Conservation (phyloP, 64 coral and sea anemone genomes). For the Montipora efflorescens region DNA sequence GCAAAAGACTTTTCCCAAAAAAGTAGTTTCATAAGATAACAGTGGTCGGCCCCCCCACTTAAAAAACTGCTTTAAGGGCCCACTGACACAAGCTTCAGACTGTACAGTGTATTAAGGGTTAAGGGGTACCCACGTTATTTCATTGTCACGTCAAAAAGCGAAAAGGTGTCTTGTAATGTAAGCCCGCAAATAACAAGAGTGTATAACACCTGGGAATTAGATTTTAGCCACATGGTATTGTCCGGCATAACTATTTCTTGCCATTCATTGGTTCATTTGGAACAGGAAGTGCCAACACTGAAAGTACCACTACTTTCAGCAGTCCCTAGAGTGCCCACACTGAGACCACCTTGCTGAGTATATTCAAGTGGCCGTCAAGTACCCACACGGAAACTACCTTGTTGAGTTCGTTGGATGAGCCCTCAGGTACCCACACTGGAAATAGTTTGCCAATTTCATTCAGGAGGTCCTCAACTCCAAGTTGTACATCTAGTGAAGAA, state of each 20-base stretch:
- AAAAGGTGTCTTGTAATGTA: background rate
- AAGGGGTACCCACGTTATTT: background rate
- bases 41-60: background rate
- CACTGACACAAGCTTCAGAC: background rate
- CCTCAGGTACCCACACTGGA: background rate
- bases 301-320: background rate
- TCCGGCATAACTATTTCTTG: background rate
- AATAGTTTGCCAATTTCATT: background rate
- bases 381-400: background rate
- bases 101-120: background rate
- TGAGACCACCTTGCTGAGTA: background rate
- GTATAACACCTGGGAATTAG: background rate
- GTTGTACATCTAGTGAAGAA: background rate
- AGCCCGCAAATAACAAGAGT: background rate
- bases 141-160: background rate
- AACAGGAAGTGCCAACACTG: background rate
- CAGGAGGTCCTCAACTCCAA: conserved; percentile 1
- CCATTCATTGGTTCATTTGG: background rate
- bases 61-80: background rate
- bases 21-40: too few relatives aligned
- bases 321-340: background rate
- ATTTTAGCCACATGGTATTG: background rate
- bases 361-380: background rate
- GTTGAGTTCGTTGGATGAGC: background rate
- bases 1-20: too few relatives aligned